Conservation (phyloP, 2,888 invertebrate genomes). For the Amphipoea lucens region DNA sequence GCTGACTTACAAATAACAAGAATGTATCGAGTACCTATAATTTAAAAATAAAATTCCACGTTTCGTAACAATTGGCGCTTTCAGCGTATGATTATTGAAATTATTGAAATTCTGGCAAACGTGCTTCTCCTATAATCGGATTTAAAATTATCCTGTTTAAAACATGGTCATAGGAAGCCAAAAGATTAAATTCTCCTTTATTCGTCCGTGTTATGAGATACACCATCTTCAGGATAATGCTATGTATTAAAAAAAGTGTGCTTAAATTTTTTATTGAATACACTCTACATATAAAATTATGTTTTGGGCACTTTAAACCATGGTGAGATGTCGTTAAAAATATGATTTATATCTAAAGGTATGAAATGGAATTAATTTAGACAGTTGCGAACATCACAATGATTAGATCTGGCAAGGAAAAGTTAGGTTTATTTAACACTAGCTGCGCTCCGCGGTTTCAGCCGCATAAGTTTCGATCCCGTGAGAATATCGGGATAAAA, state of each 20-base stretch:
- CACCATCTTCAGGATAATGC: constrained; percentile 66
- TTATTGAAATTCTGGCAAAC: background rate
- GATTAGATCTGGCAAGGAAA: no score
- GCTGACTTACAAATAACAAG: fast-evolving
- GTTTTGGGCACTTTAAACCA: constrained; percentile 17
- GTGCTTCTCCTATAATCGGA: fast-evolving
- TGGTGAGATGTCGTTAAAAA: background rate
- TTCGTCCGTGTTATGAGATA: constrained; percentile 76
- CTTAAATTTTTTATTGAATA: constrained; percentile 41
- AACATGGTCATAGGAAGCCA: constrained; percentile 70
- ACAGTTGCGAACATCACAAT: background rate
- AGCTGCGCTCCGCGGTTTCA: no score
- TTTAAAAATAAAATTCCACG: background rate
- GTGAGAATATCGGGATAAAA: no score
- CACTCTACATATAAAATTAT: constrained; percentile 21
- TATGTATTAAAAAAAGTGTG: constrained; percentile 44
- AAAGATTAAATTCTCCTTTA: constrained; percentile 82
- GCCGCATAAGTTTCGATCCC: no score
- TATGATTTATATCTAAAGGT: background rate
- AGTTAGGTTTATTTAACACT: background rate
- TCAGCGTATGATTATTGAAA: background rate
- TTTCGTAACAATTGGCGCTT: background rate
- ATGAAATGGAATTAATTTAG: background rate
- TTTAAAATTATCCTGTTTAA: constrained; percentile 30
- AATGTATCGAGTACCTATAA: background rate